phyloP scores from a whole-genome alignment of 1,140 invertebrate species.

The Anagrus nilaparvatae region DNA sequence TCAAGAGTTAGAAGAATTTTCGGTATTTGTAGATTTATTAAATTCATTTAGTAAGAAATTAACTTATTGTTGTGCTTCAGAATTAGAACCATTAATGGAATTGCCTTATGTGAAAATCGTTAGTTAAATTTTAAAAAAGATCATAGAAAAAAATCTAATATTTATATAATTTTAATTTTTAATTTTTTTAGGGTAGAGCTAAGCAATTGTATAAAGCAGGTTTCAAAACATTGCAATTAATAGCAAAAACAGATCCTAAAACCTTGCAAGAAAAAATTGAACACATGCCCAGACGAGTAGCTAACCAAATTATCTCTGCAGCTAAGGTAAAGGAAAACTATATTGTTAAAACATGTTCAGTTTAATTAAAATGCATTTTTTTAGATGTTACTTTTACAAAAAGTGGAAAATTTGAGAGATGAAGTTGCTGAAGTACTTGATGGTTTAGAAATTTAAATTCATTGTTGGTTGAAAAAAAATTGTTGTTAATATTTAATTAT shows the following conservation, averaged over 20 bases:
- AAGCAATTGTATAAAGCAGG: constrained; percentile 74
- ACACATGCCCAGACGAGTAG: constrained; percentile 55
- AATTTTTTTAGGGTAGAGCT: constrained; percentile 58
- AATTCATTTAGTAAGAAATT: constrained; percentile 59
- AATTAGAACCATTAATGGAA: constrained; percentile 73
- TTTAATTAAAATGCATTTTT: constrained; percentile 38
- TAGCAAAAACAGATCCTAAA: constrained; percentile 60
- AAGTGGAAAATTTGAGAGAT: constrained; percentile 67
- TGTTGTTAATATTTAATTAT: too few species aligned
- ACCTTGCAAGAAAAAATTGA: constrained; percentile 54
- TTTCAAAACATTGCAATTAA: constrained; percentile 60
- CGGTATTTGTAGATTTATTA: constrained; percentile 67
- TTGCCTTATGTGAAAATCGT: constrained; percentile 75
- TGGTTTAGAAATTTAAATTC: constrained; percentile 33
- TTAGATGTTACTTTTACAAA: constrained; percentile 66
- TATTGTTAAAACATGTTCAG: too few species aligned
- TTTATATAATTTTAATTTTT: constrained; percentile 11
- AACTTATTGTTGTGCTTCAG: constrained; percentile 57
- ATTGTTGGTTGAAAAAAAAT: constrained; percentile 14
- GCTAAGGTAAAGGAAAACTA: constrained; percentile 55
- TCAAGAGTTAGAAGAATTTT: constrained; percentile 66
- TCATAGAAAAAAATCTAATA: constrained; percentile 13
- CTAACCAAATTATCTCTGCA: constrained; percentile 69
- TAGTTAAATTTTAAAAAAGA: constrained; percentile 19
- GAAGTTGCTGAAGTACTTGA: constrained; percentile 64